phyloP scores from a whole-genome alignment of 2,888 invertebrate genomes.

The Papilio elwesi region DNA sequence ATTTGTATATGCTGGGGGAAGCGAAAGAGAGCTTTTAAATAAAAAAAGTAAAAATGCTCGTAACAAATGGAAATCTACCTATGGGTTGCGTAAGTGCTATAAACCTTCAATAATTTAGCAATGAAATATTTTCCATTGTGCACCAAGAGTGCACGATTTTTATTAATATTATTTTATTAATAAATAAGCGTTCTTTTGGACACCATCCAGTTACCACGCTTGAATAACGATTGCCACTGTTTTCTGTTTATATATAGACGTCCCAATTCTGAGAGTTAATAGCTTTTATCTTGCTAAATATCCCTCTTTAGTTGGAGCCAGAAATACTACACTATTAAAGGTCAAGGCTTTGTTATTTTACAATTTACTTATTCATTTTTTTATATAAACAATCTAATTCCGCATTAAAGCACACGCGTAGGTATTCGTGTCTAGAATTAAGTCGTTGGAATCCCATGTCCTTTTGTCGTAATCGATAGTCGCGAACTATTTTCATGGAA shows the following conservation, averaged over 20 bases:
- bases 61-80: no score
- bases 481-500: no score
- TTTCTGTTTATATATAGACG: slow-evolving; percentile 20
- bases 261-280: slow-evolving; percentile 18
- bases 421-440: no score
- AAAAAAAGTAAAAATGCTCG: no score
- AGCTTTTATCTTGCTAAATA: slow-evolving; percentile 3
- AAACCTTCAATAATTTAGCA: background rate
- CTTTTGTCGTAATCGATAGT: no score
- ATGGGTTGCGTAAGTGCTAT: no score
- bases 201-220: slow-evolving; percentile 17
- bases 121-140: background rate
- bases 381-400: background rate
- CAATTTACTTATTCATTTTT: background rate
- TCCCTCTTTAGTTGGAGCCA: background rate
- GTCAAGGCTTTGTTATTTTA: slow-evolving; percentile 7
- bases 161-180: background rate
- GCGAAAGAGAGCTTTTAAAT: no score
- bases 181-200: slow-evolving; percentile 26
- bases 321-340: background rate
- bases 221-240: slow-evolving; percentile 21
- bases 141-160: background rate
- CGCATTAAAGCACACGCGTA: background rate
- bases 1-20: no score
- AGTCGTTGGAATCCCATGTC: no score